These are phyloP conservation scores for Oscheius sp. DNA, from an alignment of 2,888 invertebrate species.

Conservation along the genomic window DNA sequence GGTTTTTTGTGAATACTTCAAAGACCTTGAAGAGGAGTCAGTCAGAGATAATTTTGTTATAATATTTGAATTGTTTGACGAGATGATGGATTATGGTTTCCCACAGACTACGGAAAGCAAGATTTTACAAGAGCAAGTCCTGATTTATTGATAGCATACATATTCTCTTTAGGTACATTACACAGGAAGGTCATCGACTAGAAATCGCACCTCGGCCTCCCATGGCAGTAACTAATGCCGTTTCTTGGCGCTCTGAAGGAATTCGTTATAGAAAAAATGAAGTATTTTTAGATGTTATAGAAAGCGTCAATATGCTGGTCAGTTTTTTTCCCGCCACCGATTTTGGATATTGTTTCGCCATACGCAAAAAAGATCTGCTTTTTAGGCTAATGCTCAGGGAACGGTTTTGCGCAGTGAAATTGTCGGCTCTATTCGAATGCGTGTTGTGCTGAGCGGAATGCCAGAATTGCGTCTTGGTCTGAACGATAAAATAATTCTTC, in stretches of 20 bases:
- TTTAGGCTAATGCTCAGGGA: slow-evolving; percentile 88
- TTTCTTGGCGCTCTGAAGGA: slow-evolving; percentile 95
- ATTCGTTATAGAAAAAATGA: slow-evolving; percentile 99
- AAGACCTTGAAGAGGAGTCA: slow-evolving; percentile 53
- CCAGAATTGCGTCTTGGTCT: slow-evolving; percentile 93
- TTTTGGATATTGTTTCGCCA: not conserved
- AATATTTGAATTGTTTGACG: slow-evolving; percentile 94
- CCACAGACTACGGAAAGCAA: slow-evolving; percentile 73
- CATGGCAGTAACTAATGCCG: slow-evolving; percentile 97
- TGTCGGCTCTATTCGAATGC: slow-evolving; percentile 97
- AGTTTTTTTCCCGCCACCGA: slow-evolving; percentile 49
- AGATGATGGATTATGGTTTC: slow-evolving; percentile 95
- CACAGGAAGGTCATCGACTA: slow-evolving; percentile 95
- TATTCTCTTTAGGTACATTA: slow-evolving; percentile 79
- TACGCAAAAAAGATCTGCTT: not conserved
- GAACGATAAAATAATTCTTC: slow-evolving; percentile 95
- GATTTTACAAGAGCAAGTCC: slow-evolving; percentile 65
- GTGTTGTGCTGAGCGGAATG: slow-evolving; percentile 97
- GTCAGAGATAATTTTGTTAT: slow-evolving; percentile 91
- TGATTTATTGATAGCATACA: not conserved
- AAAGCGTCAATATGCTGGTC: slow-evolving; percentile 90
- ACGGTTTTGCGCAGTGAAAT: slow-evolving; percentile 96
- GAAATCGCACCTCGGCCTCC: slow-evolving; percentile 91
- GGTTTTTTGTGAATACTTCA: slow-evolving; percentile 60
- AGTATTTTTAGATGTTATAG: slow-evolving; percentile 97